Conservation (phyloP, 2,797 vertebrate genomes). For the Anguilla marmorata region DNA sequence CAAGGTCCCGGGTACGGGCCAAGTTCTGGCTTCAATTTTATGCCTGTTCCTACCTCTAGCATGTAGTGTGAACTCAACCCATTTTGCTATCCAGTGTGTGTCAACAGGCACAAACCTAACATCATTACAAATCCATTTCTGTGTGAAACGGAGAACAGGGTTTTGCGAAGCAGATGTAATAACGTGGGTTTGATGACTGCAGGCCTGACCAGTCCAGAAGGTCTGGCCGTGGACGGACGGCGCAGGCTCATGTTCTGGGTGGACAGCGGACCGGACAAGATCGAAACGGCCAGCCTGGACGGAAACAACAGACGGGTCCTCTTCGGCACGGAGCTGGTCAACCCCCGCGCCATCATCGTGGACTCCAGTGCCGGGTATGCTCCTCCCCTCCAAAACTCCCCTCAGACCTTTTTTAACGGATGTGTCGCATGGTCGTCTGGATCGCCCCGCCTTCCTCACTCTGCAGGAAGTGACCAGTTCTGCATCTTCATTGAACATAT, state of each 20-base stretch:
- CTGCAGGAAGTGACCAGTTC: background rate
- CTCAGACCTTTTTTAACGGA: background rate
- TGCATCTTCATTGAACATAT: background rate
- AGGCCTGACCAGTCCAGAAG: conserved; percentile 93
- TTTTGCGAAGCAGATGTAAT: background rate
- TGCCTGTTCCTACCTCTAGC: background rate
- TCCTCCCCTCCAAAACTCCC: background rate
- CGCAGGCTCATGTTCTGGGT: conserved; percentile 91
- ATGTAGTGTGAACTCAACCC: background rate
- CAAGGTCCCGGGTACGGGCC: too few species aligned
- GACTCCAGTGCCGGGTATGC: conserved; percentile 85
- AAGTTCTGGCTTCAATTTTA: too few species aligned
- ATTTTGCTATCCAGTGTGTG: background rate
- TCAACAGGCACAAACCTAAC: background rate
- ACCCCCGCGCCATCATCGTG: conserved; percentile 90
- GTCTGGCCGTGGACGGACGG: conserved; percentile 82
- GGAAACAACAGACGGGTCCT: conserved; percentile 82
- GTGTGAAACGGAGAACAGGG: background rate
- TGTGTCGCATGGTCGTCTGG: background rate
- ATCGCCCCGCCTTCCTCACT: background rate
- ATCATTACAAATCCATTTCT: background rate
- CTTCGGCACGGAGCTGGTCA: conserved; percentile 85
- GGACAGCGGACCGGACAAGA: conserved; percentile 86
- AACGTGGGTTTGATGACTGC: conserved; percentile 5
- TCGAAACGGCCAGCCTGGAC: conserved; percentile 84